Conservation (phyloP, 2,113 vertebrate genomes). For the Saccopteryx leptura region DNA sequence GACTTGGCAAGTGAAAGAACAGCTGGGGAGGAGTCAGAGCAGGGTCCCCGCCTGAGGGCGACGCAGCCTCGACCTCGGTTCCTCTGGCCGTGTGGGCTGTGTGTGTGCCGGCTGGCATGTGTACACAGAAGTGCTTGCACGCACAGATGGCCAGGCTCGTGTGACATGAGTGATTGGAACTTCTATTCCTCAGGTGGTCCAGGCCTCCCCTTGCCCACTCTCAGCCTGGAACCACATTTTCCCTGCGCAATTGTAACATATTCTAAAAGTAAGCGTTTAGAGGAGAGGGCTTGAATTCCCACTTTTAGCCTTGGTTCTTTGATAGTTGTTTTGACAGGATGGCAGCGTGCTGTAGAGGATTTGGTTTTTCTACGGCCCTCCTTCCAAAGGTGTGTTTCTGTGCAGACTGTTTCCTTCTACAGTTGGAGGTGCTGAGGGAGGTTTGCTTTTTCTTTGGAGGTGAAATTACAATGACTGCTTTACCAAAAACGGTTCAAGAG, state of each 20-base stretch:
- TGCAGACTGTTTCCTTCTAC: rapidly evolving
- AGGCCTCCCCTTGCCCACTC: not conserved
- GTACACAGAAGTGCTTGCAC: rapidly evolving
- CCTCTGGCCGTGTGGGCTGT: rapidly evolving
- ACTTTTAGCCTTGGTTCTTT: not conserved
- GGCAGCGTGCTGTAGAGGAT: rapidly evolving
- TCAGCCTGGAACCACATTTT: not conserved
- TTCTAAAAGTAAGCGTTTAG: not conserved
- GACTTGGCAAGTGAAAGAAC: not conserved
- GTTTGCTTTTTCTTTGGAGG: not conserved
- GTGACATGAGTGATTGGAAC: rapidly evolving
- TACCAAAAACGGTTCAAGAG: not conserved
- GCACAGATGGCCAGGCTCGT: rapidly evolving
- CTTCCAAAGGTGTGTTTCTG: not conserved
- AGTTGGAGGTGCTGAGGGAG: not conserved
- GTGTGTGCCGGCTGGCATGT: rapidly evolving
- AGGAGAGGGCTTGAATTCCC: not conserved
- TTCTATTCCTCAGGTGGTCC: not conserved
- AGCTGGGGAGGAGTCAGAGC: rapidly evolving
- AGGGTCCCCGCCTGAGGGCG: not conserved
- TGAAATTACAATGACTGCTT: not conserved
- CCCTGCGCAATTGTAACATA: not conserved
- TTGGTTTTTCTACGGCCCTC: not conserved
- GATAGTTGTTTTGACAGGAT: not conserved
- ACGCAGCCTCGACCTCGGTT: not conserved